These are phyloP conservation scores for Tolmerus cingulatus DNA, from an alignment of 2,888 invertebrate species.

Conservation along the genomic window DNA sequence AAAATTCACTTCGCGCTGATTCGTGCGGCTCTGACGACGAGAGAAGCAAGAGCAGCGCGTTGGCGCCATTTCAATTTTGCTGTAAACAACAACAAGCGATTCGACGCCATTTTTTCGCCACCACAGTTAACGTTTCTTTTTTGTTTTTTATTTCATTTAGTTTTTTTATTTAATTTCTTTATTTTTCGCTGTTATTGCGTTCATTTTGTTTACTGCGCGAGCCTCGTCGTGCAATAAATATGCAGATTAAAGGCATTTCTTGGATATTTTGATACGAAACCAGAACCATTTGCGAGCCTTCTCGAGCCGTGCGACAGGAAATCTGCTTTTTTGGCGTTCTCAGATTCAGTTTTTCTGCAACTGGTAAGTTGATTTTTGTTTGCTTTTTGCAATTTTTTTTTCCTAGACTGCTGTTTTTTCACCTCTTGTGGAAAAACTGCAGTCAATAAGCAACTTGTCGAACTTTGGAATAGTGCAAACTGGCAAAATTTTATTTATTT, in stretches of 20 bases:
- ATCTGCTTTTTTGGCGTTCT: constrained; percentile 11
- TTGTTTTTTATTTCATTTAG: too few species aligned
- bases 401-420: background rate
- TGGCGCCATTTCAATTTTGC: constrained; percentile 33
- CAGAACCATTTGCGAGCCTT: background rate
- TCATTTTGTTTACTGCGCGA: background rate
- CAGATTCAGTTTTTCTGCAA: background rate
- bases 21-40: background rate
- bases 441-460: background rate
- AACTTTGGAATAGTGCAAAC: background rate
- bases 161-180: background rate
- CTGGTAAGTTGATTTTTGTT: constrained; percentile 8
- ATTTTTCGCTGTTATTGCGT: background rate
- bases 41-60: background rate
- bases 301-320: background rate
- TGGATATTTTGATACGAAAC: constrained; percentile 37
- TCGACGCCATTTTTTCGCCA: constrained; percentile 26
- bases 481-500: background rate
- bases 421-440: background rate
- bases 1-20: background rate
- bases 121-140: background rate
- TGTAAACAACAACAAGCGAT: constrained; percentile 24
- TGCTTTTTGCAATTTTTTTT: background rate
- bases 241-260: constrained; percentile 31
- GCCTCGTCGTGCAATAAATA: constrained; percentile 31